These are phyloP conservation scores for Zaprionus lachaisei DNA, from an alignment of 1,140 invertebrate genomes.

Conservation along the genomic window DNA sequence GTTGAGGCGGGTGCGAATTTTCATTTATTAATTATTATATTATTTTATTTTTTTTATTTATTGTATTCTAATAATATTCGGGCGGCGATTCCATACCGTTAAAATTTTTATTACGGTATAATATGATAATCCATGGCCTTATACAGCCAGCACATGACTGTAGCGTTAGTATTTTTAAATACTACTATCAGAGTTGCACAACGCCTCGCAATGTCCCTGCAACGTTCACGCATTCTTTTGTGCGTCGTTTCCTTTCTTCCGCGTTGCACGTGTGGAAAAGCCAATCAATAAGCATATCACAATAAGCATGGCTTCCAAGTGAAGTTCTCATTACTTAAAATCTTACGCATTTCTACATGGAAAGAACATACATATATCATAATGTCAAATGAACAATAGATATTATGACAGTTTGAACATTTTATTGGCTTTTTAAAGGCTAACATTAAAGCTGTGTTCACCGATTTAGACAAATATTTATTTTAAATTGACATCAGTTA, in stretches of 20 bases:
- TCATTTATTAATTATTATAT: too few species aligned
- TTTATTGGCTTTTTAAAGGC: not conserved
- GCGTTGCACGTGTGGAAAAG: not conserved
- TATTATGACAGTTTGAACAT: too few species aligned
- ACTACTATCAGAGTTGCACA: conserved; percentile 34
- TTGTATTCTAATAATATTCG: too few species aligned
- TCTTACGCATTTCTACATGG: not conserved
- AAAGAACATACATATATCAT: not conserved
- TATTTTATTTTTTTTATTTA: too few species aligned
- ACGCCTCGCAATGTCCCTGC: not conserved
- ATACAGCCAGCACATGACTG: too few species aligned
- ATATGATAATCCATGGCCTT: too few species aligned
- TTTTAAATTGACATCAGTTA: not conserved
- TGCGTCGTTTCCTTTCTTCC: conserved; percentile 48
- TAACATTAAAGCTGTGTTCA: not conserved
- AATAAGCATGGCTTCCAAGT: conserved; percentile 2
- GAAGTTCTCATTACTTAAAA: not conserved
- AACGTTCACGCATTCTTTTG: conserved; percentile 55
- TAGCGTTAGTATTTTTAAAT: conserved; percentile 53
- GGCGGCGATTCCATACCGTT: too few species aligned
- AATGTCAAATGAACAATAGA: too few species aligned
- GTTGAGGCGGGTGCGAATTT: too few species aligned
- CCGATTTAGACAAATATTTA: not conserved
- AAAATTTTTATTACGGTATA: too few species aligned
- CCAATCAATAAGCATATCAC: conserved; percentile 54